Evolutionary conservation across 1,140 invertebrate genomes (phyloP).

Genomic region (Charaxes varanes): DNA sequence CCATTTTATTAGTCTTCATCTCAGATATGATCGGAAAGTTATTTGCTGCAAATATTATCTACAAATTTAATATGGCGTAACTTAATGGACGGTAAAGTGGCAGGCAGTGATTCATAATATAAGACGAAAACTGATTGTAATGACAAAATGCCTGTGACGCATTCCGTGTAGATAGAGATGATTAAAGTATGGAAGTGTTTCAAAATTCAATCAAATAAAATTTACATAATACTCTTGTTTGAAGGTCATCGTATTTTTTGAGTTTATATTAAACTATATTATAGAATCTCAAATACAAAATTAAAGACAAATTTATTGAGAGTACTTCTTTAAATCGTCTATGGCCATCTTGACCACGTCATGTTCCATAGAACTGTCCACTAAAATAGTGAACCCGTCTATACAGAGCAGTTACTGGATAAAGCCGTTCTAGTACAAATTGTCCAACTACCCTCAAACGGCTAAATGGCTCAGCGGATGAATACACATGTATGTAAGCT

Average conservation of each 20-base stretch:
- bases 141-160: not conserved
- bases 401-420: no score
- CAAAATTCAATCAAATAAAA: not conserved
- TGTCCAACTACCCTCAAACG: conserved; percentile 6
- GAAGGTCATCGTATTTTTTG: no score
- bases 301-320: no score
- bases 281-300: no score
- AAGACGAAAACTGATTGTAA: not conserved
- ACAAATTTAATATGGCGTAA: conserved; percentile 20
- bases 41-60: conserved; percentile 38
- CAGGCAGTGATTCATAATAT: conserved; percentile 31
- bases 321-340: no score
- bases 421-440: not conserved
- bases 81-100: conserved; percentile 23
- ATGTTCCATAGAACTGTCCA: no score
- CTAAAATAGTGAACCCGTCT: no score
- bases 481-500: conserved; percentile 51
- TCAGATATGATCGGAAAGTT: conserved; percentile 60
- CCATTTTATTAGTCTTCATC: conserved; percentile 60
- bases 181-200: not conserved
- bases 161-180: conserved; percentile 4
- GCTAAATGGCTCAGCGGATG: conserved; percentile 17
- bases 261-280: no score
- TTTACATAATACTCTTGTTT: no score
- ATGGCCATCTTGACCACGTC: no score